These are phyloP conservation scores for Sebastiscus tertius DNA, from an alignment of 2,797 vertebrate species.

Conservation along the genomic window DNA sequence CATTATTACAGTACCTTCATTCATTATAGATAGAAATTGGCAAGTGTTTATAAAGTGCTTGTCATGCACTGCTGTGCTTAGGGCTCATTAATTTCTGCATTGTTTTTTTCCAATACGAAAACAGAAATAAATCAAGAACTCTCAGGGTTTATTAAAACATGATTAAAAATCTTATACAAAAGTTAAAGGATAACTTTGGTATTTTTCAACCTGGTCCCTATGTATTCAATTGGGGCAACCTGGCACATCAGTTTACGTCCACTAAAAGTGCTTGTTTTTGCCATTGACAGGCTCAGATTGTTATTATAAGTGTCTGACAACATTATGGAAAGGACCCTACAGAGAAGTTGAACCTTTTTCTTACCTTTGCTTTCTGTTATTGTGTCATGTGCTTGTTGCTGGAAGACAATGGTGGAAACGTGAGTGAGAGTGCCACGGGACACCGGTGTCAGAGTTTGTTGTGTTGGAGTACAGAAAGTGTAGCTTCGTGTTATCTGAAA, in stretches of 20 bases:
- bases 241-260: no score
- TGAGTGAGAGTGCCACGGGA: background rate
- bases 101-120: background rate
- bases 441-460: background rate
- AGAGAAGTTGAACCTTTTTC: background rate
- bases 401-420: background rate
- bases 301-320: no score
- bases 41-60: slow-evolving; percentile 16
- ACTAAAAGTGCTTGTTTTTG: no score
- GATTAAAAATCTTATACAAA: background rate
- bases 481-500: background rate
- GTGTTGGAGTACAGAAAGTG: background rate
- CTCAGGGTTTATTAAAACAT: background rate
- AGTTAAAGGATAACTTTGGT: background rate
- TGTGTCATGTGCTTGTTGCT: background rate
- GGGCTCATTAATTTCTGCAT: background rate
- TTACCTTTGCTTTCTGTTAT: background rate
- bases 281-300: no score
- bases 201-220: background rate
- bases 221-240: no score
- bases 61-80: background rate
- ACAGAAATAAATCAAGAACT: background rate
- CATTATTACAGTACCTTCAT: slow-evolving; percentile 3
- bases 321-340: no score
- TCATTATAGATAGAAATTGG: slow-evolving; percentile 15